These are phyloP conservation scores for Nasonia vitripennis DNA, from an alignment of 1,140 invertebrate species.

Conservation along the genomic window DNA sequence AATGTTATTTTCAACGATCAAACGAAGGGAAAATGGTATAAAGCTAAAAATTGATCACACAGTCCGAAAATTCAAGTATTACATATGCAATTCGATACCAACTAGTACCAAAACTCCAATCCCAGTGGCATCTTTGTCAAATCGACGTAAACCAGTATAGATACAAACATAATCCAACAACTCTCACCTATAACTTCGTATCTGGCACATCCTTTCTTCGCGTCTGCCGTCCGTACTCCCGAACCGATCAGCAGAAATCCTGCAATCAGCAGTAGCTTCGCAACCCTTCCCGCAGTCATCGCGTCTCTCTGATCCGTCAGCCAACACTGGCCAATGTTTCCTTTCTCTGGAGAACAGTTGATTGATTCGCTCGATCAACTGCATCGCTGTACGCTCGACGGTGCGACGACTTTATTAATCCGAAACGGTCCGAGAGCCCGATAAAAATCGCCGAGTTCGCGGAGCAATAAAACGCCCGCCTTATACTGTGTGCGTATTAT, in stretches of 20 bases:
- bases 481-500: neutral
- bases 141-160: too few species aligned
- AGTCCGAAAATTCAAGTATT: too few species aligned
- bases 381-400: neutral
- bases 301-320: neutral
- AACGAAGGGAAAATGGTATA: too few species aligned
- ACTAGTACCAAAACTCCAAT: too few species aligned
- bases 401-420: slow-evolving; percentile 7
- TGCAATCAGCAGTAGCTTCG: neutral
- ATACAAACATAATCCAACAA: neutral
- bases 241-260: too few species aligned
- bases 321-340: neutral
- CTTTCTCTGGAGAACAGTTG: neutral
- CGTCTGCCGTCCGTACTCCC: too few species aligned
- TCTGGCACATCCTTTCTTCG: neutral
- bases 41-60: too few species aligned
- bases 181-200: neutral
- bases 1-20: too few species aligned
- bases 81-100: too few species aligned
- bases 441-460: slow-evolving; percentile 5
- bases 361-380: neutral
- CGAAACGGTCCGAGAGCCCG: neutral
- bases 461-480: neutral
- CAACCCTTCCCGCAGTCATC: neutral
- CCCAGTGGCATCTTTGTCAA: too few species aligned